Conservation (phyloP, 2,113 vertebrate species). For the Toxotes jaculatrix region DNA sequence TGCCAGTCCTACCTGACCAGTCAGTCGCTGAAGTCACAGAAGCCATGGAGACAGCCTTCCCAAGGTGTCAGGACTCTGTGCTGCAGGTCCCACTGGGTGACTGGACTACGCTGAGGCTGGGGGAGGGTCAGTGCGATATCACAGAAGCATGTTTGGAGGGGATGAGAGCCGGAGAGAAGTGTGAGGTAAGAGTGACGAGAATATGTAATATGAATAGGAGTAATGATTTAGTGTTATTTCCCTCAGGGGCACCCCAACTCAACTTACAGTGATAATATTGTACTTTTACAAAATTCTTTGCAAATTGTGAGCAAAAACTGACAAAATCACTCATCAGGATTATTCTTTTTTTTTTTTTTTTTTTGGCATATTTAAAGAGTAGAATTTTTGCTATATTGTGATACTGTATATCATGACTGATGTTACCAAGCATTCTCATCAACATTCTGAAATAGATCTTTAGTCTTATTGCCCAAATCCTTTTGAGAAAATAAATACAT, state of each 20-base stretch:
- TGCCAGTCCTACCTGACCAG: slow-evolving; percentile 3
- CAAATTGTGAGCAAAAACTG: background rate
- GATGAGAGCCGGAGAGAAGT: slow-evolving; percentile 86
- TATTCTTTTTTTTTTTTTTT: background rate
- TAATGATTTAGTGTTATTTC: background rate
- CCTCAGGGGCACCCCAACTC: no score
- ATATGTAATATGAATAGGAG: no score
- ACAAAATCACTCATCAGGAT: background rate
- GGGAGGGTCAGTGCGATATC: slow-evolving; percentile 87
- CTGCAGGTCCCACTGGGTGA: slow-evolving; percentile 81
- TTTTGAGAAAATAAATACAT: no score
- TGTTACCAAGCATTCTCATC: background rate
- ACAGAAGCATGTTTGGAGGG: slow-evolving; percentile 88
- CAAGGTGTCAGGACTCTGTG: slow-evolving; percentile 73
- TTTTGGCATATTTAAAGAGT: background rate
- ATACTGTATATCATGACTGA: background rate
- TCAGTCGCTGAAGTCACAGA: slow-evolving; percentile 11
- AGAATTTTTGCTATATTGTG: background rate
- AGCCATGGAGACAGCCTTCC: slow-evolving; percentile 15
- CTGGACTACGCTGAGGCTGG: slow-evolving; percentile 81
- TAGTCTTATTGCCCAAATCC: background rate
- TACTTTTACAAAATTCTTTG: background rate
- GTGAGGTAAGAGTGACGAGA: slow-evolving; percentile 75
- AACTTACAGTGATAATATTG: no score
- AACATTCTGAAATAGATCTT: background rate